phyloP scores from a whole-genome alignment of 1,140 invertebrate genomes.

The Lordiphosa clarofinis region DNA sequence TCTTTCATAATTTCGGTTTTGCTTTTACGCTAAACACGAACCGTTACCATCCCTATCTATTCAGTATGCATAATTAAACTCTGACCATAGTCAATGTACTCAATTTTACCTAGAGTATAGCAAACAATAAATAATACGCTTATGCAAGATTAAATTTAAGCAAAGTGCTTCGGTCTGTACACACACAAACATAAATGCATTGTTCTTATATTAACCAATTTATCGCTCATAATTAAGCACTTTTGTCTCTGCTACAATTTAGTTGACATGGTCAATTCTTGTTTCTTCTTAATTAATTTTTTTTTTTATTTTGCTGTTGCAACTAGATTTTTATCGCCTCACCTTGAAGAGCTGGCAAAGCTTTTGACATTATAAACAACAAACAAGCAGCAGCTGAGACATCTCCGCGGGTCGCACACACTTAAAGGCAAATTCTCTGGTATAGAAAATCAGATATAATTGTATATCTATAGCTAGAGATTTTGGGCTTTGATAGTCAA shows the following conservation, averaged over 20 bases:
- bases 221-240: slow-evolving; percentile 16
- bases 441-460: slow-evolving; percentile 19
- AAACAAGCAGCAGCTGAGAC: slow-evolving; percentile 43
- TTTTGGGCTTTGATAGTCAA: slow-evolving; percentile 12
- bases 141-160: too few relatives aligned
- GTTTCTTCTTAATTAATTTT: slow-evolving; percentile 10
- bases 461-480: slow-evolving; percentile 5
- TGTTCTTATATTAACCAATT: slow-evolving; percentile 3
- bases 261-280: slow-evolving; percentile 8
- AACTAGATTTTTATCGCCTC: slow-evolving; percentile 40
- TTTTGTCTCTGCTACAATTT: slow-evolving; percentile 13
- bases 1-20: too few relatives aligned
- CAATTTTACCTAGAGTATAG: too few relatives aligned
- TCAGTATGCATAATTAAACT: too few relatives aligned
- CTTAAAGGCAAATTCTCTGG: slow-evolving; percentile 6
- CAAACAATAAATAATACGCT: too few relatives aligned
- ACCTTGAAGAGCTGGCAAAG: slow-evolving; percentile 35
- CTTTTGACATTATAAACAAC: slow-evolving; percentile 35
- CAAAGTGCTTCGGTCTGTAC: not conserved
- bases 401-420: slow-evolving; percentile 17
- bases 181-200: not conserved
- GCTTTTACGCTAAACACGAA: too few relatives aligned
- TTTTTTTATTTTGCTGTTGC: slow-evolving; percentile 22
- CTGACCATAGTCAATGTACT: too few relatives aligned
- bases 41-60: too few relatives aligned